phyloP scores from a whole-genome alignment of 2,113 vertebrate species.

The Myiopsitta monachus region DNA sequence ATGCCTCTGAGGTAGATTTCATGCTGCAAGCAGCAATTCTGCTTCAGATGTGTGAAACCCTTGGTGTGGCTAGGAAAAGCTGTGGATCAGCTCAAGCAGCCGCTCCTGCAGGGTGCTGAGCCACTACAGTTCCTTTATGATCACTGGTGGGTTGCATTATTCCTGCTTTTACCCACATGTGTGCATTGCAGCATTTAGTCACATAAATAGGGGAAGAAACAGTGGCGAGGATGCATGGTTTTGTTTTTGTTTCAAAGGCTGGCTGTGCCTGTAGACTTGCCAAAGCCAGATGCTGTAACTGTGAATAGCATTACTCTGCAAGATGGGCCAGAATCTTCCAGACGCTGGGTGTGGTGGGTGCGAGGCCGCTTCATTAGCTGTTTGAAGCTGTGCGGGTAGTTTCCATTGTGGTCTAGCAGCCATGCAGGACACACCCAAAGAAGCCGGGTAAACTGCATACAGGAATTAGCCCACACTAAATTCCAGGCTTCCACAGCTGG shows the following conservation, averaged over 20 bases:
- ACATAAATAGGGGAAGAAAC: constrained; percentile 37
- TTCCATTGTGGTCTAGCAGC: constrained; percentile 66
- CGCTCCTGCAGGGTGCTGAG: constrained; percentile 1
- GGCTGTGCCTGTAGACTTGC: constrained; percentile 43
- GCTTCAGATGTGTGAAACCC: constrained; percentile 29
- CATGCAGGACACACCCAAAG: constrained; percentile 51
- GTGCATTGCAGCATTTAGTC: constrained; percentile 7
- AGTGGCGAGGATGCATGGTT: constrained; percentile 24
- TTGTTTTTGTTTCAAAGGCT: constrained; percentile 59
- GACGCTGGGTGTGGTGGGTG: constrained; percentile 56
- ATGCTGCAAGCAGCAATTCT: neutral
- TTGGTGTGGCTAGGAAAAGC: constrained; percentile 14
- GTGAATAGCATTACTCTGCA: constrained; percentile 17
- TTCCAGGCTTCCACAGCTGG: neutral
- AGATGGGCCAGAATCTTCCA: constrained; percentile 62
- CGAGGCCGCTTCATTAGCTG: constrained; percentile 47
- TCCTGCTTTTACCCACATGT: constrained; percentile 5
- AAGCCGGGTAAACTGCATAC: constrained; percentile 20
- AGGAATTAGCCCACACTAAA: constrained; percentile 40
- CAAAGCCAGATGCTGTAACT: constrained; percentile 60
- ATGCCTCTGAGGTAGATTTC: constrained; percentile 35
- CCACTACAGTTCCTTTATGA: neutral
- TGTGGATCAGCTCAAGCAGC: neutral
- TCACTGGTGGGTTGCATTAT: neutral
- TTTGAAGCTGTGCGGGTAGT: constrained; percentile 64